Conservation (phyloP, 2,888 invertebrate genomes). For the Cheilosia variabilis region DNA sequence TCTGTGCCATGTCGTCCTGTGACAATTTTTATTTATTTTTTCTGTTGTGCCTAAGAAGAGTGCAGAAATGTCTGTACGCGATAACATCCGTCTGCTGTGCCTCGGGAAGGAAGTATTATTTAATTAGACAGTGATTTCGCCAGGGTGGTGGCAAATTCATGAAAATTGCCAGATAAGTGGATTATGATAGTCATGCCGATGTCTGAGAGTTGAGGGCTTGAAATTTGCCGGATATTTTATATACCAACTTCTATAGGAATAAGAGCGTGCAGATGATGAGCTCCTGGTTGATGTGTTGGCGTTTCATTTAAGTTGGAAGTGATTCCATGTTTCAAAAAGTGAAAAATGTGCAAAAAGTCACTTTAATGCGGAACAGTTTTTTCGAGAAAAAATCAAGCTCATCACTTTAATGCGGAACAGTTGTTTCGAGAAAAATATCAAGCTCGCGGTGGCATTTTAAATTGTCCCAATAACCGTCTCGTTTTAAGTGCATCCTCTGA, state of each 20-base stretch:
- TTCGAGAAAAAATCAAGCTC: too few species aligned
- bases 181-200: constrained; percentile 68
- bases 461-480: constrained; percentile 40
- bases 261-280: constrained; percentile 13
- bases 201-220: constrained; percentile 11
- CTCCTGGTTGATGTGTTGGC: constrained; percentile 48
- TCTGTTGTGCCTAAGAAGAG: background rate
- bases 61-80: constrained; percentile 46
- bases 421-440: too few species aligned
- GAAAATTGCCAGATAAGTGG: constrained; percentile 75
- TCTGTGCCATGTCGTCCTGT: constrained; percentile 55
- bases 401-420: background rate
- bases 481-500: background rate
- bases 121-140: constrained; percentile 73
- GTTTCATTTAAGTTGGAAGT: constrained; percentile 28
- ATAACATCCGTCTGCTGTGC: constrained; percentile 45
- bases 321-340: background rate
- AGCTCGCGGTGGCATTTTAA: background rate
- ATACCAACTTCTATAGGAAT: too few species aligned
- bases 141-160: constrained; percentile 60
- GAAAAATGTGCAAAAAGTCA: background rate
- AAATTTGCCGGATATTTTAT: constrained; percentile 40
- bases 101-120: constrained; percentile 69
- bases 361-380: background rate
- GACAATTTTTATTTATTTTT: background rate